Evolutionary conservation across 2,888 invertebrate genomes (phyloP).

Genomic region (Mactromeris polynyma): DNA sequence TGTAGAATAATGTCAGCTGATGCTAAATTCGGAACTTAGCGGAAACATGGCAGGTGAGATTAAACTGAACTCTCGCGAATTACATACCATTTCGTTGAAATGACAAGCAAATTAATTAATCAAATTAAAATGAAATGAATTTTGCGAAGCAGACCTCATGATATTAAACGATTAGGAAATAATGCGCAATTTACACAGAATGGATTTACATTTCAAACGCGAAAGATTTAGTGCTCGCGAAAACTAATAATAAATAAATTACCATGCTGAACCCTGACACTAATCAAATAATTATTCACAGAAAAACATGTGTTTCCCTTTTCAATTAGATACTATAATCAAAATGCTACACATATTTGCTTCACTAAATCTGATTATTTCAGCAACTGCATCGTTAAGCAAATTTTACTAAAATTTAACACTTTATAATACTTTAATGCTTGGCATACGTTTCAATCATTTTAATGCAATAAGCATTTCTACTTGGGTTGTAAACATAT

Average conservation of each 20-base stretch:
- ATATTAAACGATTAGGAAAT: not conserved
- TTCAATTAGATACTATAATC: not conserved
- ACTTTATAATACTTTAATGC: not conserved
- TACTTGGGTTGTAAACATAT: not conserved
- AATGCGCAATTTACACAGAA: not conserved
- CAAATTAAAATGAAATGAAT: slow-evolving; percentile 16
- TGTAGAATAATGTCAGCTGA: not conserved
- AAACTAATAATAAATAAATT: not conserved
- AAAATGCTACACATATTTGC: slow-evolving; percentile 5
- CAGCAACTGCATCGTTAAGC: not conserved
- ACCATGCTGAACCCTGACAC: not conserved
- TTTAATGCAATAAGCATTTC: not conserved
- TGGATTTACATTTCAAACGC: not conserved
- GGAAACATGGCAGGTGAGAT: not conserved
- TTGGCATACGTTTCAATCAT: not conserved
- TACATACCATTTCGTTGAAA: slow-evolving; percentile 4
- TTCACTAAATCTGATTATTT: not conserved
- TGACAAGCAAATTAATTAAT: not conserved
- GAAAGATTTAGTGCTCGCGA: not conserved
- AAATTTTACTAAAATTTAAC: not conserved
- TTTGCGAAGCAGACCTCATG: not conserved
- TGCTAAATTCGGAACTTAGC: not conserved
- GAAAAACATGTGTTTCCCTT: not conserved
- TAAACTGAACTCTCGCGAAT: not conserved
- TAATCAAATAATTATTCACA: not conserved